A percentile compares a stretch with the other conserved stretches of the same genome.
These are phyloP conservation scores for Hormiphora californensis DNA, from an alignment of 37 sponge, comb jelly and placozoan species.

Conservation along the genomic window DNA sequence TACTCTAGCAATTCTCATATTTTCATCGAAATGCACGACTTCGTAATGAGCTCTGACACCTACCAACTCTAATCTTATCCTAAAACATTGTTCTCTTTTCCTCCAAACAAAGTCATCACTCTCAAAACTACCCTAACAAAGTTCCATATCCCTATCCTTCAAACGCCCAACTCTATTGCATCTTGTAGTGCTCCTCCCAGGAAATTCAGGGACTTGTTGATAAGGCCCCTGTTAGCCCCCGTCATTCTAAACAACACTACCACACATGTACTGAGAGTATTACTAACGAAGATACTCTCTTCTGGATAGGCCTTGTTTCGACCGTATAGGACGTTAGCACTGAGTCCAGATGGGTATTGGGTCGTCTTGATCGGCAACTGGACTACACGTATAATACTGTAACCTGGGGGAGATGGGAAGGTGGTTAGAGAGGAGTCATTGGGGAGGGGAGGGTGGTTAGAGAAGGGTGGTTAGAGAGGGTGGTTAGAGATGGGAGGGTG, in stretches of 20 bases:
- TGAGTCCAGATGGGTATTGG: background rate
- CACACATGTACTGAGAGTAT: background rate
- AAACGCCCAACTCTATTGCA: background rate
- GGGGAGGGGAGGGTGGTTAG: background rate
- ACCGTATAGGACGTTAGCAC: background rate
- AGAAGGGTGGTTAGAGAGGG: no score
- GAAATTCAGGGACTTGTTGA: constrained; percentile 9
- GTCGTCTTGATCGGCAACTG: background rate
- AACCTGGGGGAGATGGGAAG: background rate
- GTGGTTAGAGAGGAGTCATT: background rate
- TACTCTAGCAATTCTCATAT: no score
- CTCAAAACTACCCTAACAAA: no score
- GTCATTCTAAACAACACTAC: background rate
- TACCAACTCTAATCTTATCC: no score
- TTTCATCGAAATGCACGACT: no score
- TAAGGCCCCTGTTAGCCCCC: constrained; percentile 20
- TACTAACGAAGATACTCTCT: constrained; percentile 24
- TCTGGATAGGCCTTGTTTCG: constrained; percentile 19
- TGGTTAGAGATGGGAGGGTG: no score
- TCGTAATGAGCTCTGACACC: no score
- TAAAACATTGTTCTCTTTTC: no score
- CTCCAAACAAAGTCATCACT: no score
- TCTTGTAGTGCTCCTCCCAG: background rate
- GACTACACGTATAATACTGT: constrained; percentile 18
- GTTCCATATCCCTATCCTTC: no score